Evolutionary conservation across 1,140 invertebrate species (phyloP), one percentile per base, ranked within the genome.

Genomic region (Brachionus sp.): DNA sequence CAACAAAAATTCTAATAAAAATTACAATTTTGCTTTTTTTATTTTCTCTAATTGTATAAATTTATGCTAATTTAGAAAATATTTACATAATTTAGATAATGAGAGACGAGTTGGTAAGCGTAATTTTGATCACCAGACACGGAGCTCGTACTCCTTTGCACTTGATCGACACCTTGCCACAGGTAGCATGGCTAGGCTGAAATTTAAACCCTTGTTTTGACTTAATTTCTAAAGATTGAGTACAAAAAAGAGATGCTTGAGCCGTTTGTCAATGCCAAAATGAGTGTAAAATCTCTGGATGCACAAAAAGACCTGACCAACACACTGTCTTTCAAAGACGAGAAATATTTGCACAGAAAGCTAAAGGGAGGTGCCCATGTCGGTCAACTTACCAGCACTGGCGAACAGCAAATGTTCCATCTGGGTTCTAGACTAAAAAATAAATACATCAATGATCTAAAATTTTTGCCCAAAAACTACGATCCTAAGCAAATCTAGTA

Each of bases 331-430:
- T 80, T 62, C 39, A 62, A 62, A 39, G 77, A 80, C 23, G 12
- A 42, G 33, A 62, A 39, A 19, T 62, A 80, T 66, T 19, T 80
- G 50, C 35, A 35, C 2, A 57, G 39, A 57, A 37, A 37, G 13
- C 33, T 80, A 23, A 80, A 19, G 5, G 70, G 70, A n/a, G 57
- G 57, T 5, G 57, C 66, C 4, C 13, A n/a, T 46, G 23, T 44
- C 5, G 80, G 80, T 13, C 80, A 82, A 68, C 19, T 82, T 4
- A 82, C 80, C 7, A 39, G 5, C 9, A 19, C 13, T n/a, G 80
- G 80, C 3, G 80, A 82, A 19, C n/a, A 82, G 50, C 57, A 82
- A 70, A 46, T 82, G 57, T 82, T 68, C 35, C 33, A 82, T 19
- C 42, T 82, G 29, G 80, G 80, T 19, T 3, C 3, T 13, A n/a